Base-by-base conservation (phyloP, 2,797 vertebrate genomes). In the Muraenolepis orangiensis region DNA sequence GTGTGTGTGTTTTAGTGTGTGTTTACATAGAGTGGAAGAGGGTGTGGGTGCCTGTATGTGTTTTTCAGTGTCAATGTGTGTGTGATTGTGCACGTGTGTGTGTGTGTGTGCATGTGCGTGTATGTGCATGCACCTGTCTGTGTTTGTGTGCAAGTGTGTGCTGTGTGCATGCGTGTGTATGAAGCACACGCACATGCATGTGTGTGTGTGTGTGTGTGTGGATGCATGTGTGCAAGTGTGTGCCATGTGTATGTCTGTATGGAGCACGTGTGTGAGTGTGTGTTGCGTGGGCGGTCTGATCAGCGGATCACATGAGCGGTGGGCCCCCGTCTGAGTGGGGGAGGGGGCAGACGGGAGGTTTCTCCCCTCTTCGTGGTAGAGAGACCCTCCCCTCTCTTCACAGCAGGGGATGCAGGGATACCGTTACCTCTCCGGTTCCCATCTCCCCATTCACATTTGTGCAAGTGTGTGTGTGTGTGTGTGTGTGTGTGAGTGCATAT, bases 381-480 rank as follows among this genome's bases (percentile, higher is more conserved):
- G n/a, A n/a, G n/a, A n/a, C n/a, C n/a, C n/a, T n/a, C n/a, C n/a
- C n/a, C n/a, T n/a, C n/a, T n/a, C n/a, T n/a, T n/a, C 51, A n/a
- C 20, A 73, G 77, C 51, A 68, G 10, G n/a, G 51, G 70, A 61
- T 34, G 36, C 26, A 66, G 73, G 80, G 71, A 74, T 76, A 81
- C 80, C 23, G 72, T 80, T 51, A 78, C 73, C 86, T 88, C 82
- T 77, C 42, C 78, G 77, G 78, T 81, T 78, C 73, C 71, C 71
- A 46, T 77, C 78, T 77, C 78, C 82, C 91, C 86, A 87, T 91
- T 91, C 83, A 81, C 86, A 88, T 91, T 87, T 70, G 69, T 38
- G 31, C 42, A 74, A 82, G 10, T 23, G 71, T 30, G 71, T 67
- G 34, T 70, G 69, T 70, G 69, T 70, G 34, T 51, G 74, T 82